A percentile compares a stretch with the other conserved stretches of the same genome.
Evolutionary conservation across 2,888 invertebrate species (phyloP).

Genomic region (Caenorhabditis angaria): DNA sequence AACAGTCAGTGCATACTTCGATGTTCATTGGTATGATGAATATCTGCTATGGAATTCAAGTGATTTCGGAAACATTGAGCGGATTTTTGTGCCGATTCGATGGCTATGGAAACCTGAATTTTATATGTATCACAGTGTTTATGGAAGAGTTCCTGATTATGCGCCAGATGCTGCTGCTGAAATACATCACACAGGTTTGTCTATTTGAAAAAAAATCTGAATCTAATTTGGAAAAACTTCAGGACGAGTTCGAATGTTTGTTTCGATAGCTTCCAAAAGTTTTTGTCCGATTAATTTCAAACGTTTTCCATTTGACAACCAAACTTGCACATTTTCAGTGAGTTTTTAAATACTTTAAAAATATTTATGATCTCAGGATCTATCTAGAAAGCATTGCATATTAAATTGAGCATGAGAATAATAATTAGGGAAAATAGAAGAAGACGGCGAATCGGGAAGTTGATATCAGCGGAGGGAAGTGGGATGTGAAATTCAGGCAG

Average conservation of each 20-base stretch:
- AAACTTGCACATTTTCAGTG: constrained; percentile 69
- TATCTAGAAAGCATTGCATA: constrained; percentile 11
- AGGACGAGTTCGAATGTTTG: constrained; percentile 65
- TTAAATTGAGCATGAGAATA: constrained; percentile 7
- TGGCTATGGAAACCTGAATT: constrained; percentile 72
- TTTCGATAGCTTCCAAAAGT: constrained; percentile 70
- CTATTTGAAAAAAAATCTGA: background rate
- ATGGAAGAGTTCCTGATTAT: constrained; percentile 68
- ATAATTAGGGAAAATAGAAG: constrained; percentile 10
- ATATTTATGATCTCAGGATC: too few relatives aligned
- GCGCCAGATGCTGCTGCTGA: constrained; percentile 66
- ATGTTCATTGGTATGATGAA: constrained; percentile 68
- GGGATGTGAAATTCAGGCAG: constrained; percentile 57
- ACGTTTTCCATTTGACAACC: constrained; percentile 71
- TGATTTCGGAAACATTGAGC: constrained; percentile 56
- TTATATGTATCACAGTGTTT: constrained; percentile 70
- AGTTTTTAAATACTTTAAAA: constrained; percentile 32
- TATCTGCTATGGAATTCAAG: constrained; percentile 64
- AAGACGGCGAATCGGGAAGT: constrained; percentile 9
- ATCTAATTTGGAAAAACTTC: constrained; percentile 7
- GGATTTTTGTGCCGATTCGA: constrained; percentile 67
- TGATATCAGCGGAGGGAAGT: constrained; percentile 39
- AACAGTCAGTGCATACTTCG: constrained; percentile 71
- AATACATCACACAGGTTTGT: constrained; percentile 50
- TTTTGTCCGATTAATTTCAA: constrained; percentile 72